These are phyloP conservation scores for Elephas maximus DNA, from an alignment of 2,113 vertebrate genomes.

Conservation along the genomic window DNA sequence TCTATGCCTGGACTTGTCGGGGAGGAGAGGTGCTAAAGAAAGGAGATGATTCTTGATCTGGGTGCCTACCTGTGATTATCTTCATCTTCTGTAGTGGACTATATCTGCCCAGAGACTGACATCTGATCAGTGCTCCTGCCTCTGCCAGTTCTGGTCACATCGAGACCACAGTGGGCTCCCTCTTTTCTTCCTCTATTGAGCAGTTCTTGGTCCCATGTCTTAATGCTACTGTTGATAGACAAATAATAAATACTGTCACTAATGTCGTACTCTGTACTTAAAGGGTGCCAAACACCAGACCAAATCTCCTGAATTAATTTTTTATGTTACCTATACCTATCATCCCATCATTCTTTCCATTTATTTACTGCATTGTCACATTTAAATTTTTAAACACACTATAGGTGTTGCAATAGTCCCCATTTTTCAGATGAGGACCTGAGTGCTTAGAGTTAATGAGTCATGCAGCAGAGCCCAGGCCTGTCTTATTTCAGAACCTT, in stretches of 20 bases:
- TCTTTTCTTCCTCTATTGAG: background rate
- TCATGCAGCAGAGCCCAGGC: background rate
- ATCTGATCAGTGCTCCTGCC: background rate
- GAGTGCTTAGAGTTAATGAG: background rate
- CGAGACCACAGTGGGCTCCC: background rate
- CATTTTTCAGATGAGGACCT: background rate
- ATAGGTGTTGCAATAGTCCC: background rate
- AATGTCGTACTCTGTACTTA: background rate
- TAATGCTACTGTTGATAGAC: background rate
- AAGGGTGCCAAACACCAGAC: background rate
- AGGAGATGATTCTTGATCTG: accelerated
- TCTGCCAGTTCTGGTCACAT: background rate
- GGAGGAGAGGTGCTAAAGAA: background rate
- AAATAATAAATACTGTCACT: background rate
- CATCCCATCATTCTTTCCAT: background rate
- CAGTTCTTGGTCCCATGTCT: background rate
- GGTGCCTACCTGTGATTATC: accelerated
- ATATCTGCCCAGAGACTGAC: accelerated
- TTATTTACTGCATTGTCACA: background rate
- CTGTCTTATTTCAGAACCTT: background rate
- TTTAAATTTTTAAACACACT: background rate
- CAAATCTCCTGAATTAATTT: background rate
- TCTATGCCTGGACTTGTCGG: background rate
- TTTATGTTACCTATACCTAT: background rate
- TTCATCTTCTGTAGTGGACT: background rate